Base-by-base conservation (phyloP, 2,113 vertebrate genomes). In the Tetrao urogallus region DNA sequence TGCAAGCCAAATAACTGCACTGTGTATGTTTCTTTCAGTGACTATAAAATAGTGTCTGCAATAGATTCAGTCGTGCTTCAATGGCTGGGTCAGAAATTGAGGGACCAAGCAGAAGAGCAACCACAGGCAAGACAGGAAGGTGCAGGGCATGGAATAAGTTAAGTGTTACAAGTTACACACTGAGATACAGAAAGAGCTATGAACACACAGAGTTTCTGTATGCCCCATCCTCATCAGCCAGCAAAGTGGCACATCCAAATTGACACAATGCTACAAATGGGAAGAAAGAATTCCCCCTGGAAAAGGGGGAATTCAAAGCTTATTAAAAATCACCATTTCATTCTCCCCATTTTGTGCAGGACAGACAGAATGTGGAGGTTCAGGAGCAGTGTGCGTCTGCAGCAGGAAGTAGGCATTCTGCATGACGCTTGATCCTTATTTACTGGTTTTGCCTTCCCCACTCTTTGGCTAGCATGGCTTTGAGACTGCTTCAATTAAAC, bases 131-230 rank as follows among this genome's bases (percentile, higher is more conserved):
- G 25, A 58, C 8, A 43, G 42, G 5, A 43, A 43, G 30, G 19
- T 32, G 36, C 16, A 1, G 1, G 32, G 15, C 11, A 20, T 10
- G 34, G 72, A 56, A 6, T 16, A n/a, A 63, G 36, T 11, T 1
- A 1, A n/a, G 32, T 28, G 21, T 8, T 56, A 77, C 13, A 2
- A 1, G 2, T 18, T 58, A 21, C 28, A 61, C 8, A 3, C 8
- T 27, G 54, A 69, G 54, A 34, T 30, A 60, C 5, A 63, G 47
- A 40, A 65, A 43, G 42, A 70, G 40, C 18, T 52, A 15, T 57
- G 11, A 56, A 22, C 15, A 20, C 5, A 17, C 9, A 19, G 25
- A 65, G 15, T 13, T 85, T n/a, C 30, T 82, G 50, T 12, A 28
- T 38, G 19, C 74, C 27, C 43, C 13, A 30, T 18, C 7, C 20